Evolutionary conservation across 2,113 vertebrate genomes (phyloP).

Genomic region (Agapornis roseicollis): DNA sequence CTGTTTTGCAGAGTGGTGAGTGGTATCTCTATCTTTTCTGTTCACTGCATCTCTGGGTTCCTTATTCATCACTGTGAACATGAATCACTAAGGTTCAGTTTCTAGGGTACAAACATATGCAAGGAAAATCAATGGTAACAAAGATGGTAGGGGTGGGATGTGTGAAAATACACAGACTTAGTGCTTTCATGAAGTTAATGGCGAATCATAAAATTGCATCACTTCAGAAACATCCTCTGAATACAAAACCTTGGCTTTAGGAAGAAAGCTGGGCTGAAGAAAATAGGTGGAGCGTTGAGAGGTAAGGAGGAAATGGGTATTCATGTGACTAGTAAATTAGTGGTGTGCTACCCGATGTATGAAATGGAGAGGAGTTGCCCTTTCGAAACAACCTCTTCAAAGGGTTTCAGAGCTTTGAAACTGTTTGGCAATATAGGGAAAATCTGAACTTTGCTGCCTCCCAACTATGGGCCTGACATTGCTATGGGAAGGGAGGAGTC

Average conservation of each 20-base stretch:
- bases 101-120: neutral
- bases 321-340: accelerated
- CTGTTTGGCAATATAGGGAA: neutral
- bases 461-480: neutral
- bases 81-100: neutral
- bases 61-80: neutral
- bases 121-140: neutral
- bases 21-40: neutral
- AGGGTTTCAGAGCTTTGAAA: neutral
- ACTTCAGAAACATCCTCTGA: neutral
- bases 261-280: neutral
- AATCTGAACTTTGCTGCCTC: neutral
- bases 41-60: neutral
- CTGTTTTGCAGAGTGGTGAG: constrained; percentile 1
- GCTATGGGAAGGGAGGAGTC: neutral
- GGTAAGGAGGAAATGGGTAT: neutral
- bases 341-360: neutral
- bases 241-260: neutral
- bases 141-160: neutral
- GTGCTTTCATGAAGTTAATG: neutral
- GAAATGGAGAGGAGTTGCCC: neutral
- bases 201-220: neutral
- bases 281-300: neutral
- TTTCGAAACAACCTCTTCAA: neutral
- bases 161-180: neutral